Percentiles rank a stretch among this genome's conserved stretches.
These are phyloP conservation scores for Rhabdornis inornatus DNA, from an alignment of 2,113 vertebrate genomes.

Conservation along the genomic window DNA sequence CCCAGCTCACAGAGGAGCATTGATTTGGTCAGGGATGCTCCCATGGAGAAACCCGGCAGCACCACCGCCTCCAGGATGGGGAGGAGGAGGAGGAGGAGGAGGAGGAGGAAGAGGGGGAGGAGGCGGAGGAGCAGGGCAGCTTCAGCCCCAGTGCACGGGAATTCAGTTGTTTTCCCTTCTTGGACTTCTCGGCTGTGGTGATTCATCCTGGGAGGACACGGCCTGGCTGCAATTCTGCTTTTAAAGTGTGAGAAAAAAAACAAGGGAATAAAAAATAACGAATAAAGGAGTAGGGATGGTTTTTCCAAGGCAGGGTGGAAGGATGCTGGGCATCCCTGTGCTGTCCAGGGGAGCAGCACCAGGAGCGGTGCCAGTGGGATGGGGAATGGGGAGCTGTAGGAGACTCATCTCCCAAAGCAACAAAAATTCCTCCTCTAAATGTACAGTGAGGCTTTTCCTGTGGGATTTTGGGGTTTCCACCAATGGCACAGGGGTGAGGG, in stretches of 20 bases:
- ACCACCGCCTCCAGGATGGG: neutral
- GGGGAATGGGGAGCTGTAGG: fast-evolving
- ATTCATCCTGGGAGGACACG: conserved; percentile 11
- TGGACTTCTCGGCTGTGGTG: neutral
- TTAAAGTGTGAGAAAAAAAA: neutral
- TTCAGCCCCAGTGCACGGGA: neutral
- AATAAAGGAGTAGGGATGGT: neutral
- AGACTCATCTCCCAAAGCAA: neutral
- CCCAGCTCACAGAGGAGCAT: neutral
- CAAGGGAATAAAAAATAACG: neutral
- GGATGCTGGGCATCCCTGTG: neutral
- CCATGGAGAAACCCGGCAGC: neutral
- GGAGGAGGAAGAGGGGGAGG: neutral
- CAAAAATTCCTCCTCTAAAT: neutral
- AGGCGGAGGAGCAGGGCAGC: neutral
- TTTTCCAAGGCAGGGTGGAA: neutral
- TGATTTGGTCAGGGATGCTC: conserved; percentile 21
- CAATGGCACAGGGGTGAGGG: fast-evolving
- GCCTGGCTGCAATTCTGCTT: neutral
- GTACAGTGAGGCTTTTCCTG: neutral
- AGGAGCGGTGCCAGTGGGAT: fast-evolving
- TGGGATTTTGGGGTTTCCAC: neutral
- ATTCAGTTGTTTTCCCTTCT: neutral
- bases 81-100: neutral
- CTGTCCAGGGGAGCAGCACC: neutral